Conservation (phyloP, 2,888 invertebrate genomes). For the Agrotis puta region DNA sequence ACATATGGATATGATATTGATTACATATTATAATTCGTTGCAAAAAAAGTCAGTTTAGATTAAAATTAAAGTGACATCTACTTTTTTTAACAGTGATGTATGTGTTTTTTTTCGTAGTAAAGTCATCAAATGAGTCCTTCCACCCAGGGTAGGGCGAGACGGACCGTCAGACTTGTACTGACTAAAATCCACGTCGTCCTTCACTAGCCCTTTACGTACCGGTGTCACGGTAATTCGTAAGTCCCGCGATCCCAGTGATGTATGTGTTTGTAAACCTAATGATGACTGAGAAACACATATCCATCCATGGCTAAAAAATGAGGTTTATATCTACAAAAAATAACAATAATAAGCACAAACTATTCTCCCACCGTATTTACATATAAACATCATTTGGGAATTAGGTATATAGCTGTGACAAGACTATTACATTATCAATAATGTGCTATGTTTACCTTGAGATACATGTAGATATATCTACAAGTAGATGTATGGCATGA, state of each 20-base stretch:
- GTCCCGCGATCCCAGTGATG: too few relatives aligned
- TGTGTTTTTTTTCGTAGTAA: too few relatives aligned
- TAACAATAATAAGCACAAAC: background rate
- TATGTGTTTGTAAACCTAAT: background rate
- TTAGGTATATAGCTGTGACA: conserved; percentile 33
- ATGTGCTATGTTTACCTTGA: conserved; percentile 31
- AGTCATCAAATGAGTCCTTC: too few relatives aligned
- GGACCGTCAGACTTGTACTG: too few relatives aligned
- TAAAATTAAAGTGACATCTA: too few relatives aligned
- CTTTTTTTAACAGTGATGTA: too few relatives aligned
- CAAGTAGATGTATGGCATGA: background rate
- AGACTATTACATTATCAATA: conserved; percentile 58
- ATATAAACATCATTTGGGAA: conserved; percentile 22
- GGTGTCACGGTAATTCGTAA: too few relatives aligned
- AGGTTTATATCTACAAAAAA: background rate
- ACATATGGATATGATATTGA: background rate
- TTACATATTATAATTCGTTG: background rate
- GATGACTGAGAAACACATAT: background rate
- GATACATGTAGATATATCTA: conserved; percentile 2
- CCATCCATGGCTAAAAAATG: background rate
- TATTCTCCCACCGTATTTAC: too few relatives aligned
- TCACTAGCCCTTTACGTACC: too few relatives aligned
- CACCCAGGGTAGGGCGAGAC: too few relatives aligned
- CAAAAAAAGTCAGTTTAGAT: background rate
- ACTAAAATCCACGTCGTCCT: too few relatives aligned